A percentile compares a stretch with the other conserved stretches of the same genome.
Evolutionary conservation across 2,888 invertebrate species (phyloP).

Genomic region (Xylocampa areola): DNA sequence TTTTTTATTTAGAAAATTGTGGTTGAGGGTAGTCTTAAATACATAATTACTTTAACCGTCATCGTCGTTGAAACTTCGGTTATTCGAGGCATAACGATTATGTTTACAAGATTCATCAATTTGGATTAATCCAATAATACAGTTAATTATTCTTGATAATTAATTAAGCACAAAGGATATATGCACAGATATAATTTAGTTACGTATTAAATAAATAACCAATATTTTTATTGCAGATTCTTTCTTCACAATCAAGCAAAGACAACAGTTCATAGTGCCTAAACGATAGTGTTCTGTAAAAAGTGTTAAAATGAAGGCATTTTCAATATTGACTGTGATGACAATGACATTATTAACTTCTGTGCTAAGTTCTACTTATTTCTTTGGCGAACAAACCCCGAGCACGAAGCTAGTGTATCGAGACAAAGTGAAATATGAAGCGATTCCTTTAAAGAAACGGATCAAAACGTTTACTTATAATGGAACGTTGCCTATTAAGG

Average conservation of each 20-base stretch:
- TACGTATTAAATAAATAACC: no score
- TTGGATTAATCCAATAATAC: no score
- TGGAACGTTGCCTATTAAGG: slow-evolving; percentile 65
- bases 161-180: no score
- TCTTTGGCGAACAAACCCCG: slow-evolving; percentile 65
- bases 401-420: slow-evolving; percentile 56
- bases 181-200: no score
- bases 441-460: slow-evolving; percentile 70
- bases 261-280: slow-evolving; percentile 5
- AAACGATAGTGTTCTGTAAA: slow-evolving; percentile 3
- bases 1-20: no score
- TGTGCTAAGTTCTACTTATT: slow-evolving; percentile 63
- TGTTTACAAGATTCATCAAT: no score
- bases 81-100: no score
- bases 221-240: slow-evolving; percentile 17
- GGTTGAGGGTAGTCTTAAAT: no score
- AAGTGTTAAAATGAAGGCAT: slow-evolving; percentile 44
- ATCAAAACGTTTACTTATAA: slow-evolving; percentile 65
- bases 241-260: not conserved
- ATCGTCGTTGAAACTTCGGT: no score
- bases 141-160: no score
- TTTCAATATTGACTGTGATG: slow-evolving; percentile 39
- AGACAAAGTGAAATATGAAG: slow-evolving; percentile 68
- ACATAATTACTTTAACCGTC: no score
- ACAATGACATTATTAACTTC: slow-evolving; percentile 56